A percentile compares a stretch with the other conserved stretches of the same genome.
Conservation (phyloP, 2,113 vertebrate genomes). For the Potamarius usumacintae region DNA sequence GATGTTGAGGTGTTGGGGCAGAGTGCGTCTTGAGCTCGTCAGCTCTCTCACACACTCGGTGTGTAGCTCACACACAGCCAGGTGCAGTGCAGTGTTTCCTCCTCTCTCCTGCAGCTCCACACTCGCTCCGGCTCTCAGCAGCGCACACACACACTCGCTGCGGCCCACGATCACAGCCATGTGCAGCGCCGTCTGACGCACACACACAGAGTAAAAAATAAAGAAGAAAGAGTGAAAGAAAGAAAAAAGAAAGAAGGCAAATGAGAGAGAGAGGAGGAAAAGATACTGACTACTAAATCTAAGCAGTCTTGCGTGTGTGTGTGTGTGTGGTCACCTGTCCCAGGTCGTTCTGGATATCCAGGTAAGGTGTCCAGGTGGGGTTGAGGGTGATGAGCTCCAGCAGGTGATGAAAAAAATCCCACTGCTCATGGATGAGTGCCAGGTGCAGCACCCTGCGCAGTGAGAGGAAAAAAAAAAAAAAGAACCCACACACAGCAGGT, state of each 20-base stretch:
- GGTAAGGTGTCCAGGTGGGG: constrained; percentile 64
- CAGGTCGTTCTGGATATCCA: constrained; percentile 80
- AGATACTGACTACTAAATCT: neutral
- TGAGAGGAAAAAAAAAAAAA: neutral
- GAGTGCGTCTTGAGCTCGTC: constrained; percentile 46
- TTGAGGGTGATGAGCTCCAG: constrained; percentile 63
- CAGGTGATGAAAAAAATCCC: constrained; percentile 72
- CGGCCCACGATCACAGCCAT: constrained; percentile 75
- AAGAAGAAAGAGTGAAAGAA: neutral
- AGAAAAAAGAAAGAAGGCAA: neutral
- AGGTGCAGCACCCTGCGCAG: constrained; percentile 71
- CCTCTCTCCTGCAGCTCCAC: constrained; percentile 67
- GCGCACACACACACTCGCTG: constrained; percentile 62
- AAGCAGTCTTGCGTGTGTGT: neutral
- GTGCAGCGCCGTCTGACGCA: constrained; percentile 74
- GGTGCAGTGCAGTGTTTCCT: constrained; percentile 76
- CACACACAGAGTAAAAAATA: neutral
- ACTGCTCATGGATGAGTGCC: constrained; percentile 78
- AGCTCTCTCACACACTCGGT: constrained; percentile 64
- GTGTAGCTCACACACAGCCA: constrained; percentile 70
- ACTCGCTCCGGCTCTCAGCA: constrained; percentile 66
- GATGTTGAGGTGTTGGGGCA: constrained; percentile 62
- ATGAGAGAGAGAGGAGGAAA: neutral
- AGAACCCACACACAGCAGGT: neutral
- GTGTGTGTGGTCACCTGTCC: constrained; percentile 71